phyloP scores from a whole-genome alignment of 2,113 vertebrate genomes.

The Syngnathus floridae region DNA sequence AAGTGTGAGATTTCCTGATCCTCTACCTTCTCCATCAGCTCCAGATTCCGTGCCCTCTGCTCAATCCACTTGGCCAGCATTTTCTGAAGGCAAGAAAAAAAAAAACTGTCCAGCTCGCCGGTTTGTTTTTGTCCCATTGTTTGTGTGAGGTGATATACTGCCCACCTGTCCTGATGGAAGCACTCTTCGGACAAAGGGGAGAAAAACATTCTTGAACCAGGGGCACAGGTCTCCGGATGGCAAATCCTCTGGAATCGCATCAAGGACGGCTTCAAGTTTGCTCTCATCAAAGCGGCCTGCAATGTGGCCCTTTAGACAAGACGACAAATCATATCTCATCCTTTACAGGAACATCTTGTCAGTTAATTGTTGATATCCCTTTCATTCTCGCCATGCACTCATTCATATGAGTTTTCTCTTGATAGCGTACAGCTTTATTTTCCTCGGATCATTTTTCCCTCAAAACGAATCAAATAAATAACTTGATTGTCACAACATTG shows the following conservation, averaged over 20 bases:
- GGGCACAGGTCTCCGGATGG: constrained; percentile 75
- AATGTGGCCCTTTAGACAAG: constrained; percentile 78
- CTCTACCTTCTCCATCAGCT: constrained; percentile 90
- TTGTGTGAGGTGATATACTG: background rate
- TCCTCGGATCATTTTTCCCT: background rate
- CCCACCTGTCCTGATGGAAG: constrained; percentile 82
- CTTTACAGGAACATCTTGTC: background rate
- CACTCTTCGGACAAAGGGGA: constrained; percentile 80
- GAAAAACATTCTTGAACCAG: constrained; percentile 84
- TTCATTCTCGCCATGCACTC: too few species aligned
- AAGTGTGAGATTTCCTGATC: background rate
- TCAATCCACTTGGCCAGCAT: constrained; percentile 88
- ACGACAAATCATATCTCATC: constrained; percentile 2
- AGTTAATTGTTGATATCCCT: background rate
- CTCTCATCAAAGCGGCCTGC: constrained; percentile 73
- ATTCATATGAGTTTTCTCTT: background rate
- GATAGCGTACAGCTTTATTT: too few species aligned
- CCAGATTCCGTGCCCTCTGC: constrained; percentile 82
- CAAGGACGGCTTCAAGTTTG: constrained; percentile 77
- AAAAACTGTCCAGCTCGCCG: background rate
- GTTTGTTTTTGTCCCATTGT: background rate
- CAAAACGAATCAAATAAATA: background rate
- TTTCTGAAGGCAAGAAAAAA: constrained; percentile 66
- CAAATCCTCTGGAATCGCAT: constrained; percentile 72
- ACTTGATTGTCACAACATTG: background rate